Percentiles rank a stretch among this genome's conserved stretches.
phyloP scores from a whole-genome alignment of 2,113 vertebrate species.

The Podarcis cretensis region DNA sequence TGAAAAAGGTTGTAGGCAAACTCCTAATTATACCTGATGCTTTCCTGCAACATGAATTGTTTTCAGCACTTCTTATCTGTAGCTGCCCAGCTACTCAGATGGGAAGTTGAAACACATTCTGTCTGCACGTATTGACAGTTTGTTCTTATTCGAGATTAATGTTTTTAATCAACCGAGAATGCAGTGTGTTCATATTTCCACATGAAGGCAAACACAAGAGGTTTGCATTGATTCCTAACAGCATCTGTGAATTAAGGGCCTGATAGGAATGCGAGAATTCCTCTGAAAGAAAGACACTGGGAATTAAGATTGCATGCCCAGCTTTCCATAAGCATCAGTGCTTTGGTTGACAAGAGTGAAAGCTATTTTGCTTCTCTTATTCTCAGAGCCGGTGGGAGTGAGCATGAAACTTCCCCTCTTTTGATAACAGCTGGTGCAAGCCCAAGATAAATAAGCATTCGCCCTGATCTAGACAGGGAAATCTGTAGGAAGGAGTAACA shows the following conservation, averaged over 20 bases:
- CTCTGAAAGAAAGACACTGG: not conserved
- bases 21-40: not conserved
- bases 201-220: not conserved
- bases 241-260: not conserved
- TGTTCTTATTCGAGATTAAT: not conserved
- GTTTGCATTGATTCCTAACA: not conserved
- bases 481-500: not conserved
- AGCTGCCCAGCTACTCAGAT: not conserved
- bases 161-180: not conserved
- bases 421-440: not conserved
- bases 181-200: not conserved
- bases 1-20: not conserved
- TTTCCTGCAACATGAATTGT: not conserved
- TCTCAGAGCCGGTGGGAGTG: too few relatives aligned
- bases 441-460: constrained; percentile 6
- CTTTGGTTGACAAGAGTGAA: not conserved
- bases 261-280: too few relatives aligned
- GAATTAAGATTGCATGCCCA: not conserved
- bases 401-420: too few relatives aligned
- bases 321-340: not conserved
- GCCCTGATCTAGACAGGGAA: not conserved
- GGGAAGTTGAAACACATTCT: not conserved
- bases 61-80: not conserved
- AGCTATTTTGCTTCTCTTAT: not conserved
- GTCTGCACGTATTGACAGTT: not conserved